Conservation (phyloP, 2,113 vertebrate genomes). For the Scortum barcoo region DNA sequence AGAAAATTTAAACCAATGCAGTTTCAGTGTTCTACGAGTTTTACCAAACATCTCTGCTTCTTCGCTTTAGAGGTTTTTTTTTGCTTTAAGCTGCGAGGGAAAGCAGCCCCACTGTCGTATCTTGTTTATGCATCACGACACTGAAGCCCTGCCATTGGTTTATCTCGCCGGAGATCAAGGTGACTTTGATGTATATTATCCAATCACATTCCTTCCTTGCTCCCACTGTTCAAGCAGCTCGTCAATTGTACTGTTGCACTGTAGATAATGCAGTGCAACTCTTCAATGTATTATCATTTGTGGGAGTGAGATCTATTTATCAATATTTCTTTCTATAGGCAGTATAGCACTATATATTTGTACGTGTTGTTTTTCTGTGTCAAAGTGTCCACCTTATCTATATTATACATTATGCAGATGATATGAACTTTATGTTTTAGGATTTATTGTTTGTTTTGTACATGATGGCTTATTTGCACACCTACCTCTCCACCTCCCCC, state of each 20-base stretch:
- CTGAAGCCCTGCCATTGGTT: constrained; percentile 75
- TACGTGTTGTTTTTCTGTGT: constrained; percentile 77
- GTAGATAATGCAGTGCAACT: constrained; percentile 62
- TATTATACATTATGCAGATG: constrained; percentile 81
- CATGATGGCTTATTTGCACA: constrained; percentile 85
- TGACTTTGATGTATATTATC: constrained; percentile 77
- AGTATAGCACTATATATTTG: constrained; percentile 73
- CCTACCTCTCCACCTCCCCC: constrained; percentile 77
- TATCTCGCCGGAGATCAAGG: constrained; percentile 74
- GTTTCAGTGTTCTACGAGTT: constrained; percentile 40
- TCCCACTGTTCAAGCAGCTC: constrained; percentile 67
- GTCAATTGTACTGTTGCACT: constrained; percentile 54
- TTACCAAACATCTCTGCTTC: constrained; percentile 64
- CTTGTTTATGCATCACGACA: constrained; percentile 61
- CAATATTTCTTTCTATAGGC: constrained; percentile 71
- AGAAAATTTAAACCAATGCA: constrained; percentile 42
- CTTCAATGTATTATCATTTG: constrained; percentile 62
- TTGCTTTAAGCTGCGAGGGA: constrained; percentile 70
- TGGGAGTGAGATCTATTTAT: constrained; percentile 81
- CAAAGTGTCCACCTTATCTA: constrained; percentile 76
- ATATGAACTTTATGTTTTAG: constrained; percentile 74
- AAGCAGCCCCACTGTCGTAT: constrained; percentile 50
- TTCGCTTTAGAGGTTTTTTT: constrained; percentile 71
- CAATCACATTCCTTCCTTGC: constrained; percentile 78
- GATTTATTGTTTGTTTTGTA: constrained; percentile 75